Evolutionary conservation across 2,888 invertebrate species (phyloP), one percentile per base, ranked within the genome.

Genomic region (Danaus chrysippus): DNA sequence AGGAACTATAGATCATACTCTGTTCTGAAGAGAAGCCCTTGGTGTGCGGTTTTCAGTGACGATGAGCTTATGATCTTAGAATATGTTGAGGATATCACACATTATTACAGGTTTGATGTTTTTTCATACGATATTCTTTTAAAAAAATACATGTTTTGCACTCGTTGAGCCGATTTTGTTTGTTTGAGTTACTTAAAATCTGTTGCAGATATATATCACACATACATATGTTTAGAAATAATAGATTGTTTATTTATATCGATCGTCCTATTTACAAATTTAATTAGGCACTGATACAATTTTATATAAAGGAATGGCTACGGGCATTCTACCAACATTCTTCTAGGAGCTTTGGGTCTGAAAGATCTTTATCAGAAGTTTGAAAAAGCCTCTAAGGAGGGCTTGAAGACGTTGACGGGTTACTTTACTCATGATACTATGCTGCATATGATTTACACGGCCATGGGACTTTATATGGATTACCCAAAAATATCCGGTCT

Each of bases 31-130:
- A 66, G 81, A 73, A 93, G 94, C 11, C 84, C 94, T 0, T 96
- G 95, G 95, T 96, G 96, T 75, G 91, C 93, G 0, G 81, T 90
- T 43, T 95, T 95, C 76, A 92, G 90, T 57, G 92, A 92, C 64
- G 83, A 92, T 3, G 94, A 95, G 69, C 82, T 95, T 3, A 83
- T 91, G 65, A 76, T 94, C 1, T 68, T 95, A 65, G 96, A 96
- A 75, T 96, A 94, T 71, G 86, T 86, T 5, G 93, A 94, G 70
- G 96, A 96, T 79, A 76, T 96, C 15, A 86, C 91, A 67, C 92
- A 93, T 74, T 95, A 93, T 76, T 69, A 64, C 53, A 62, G 61
- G 70, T 71, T 52, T 44, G 54, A 34, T 34, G 23, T 34, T 34
- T 3, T 6, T 34, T 5, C 2, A 34, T 8, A 34, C 6, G 6